A percentile compares a stretch with the other conserved stretches of the same genome.
Evolutionary conservation across 2,888 invertebrate genomes (phyloP).

Genomic region (Scaptomyza flava): DNA sequence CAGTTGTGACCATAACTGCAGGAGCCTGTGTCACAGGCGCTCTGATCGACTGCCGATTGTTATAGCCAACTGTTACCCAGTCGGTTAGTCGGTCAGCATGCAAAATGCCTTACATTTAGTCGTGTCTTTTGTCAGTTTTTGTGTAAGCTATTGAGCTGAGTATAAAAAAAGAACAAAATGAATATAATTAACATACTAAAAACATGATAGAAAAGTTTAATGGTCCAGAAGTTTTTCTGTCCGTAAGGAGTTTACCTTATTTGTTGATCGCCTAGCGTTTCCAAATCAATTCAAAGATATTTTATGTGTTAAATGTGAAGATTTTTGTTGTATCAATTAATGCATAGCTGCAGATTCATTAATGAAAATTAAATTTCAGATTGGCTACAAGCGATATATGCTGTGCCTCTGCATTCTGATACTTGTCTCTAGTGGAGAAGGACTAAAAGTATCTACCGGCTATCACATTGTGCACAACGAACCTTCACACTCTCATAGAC

Average conservation of each 20-base stretch:
- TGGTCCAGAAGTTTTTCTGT: not conserved
- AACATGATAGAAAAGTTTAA: not conserved
- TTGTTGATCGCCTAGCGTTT: not conserved
- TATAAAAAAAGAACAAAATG: not conserved
- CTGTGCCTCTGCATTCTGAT: conserved; percentile 49
- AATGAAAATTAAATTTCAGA: conserved; percentile 40
- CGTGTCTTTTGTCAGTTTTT: conserved; percentile 37
- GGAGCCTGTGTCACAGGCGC: conserved; percentile 38
- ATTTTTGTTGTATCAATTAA: not conserved
- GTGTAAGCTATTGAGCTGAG: not conserved
- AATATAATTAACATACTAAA: not conserved
- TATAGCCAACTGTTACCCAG: conserved; percentile 2
- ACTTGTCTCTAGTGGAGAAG: conserved; percentile 30
- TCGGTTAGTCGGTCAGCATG: conserved; percentile 27
- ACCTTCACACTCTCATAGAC: conserved; percentile 31
- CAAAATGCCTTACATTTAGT: conserved; percentile 55
- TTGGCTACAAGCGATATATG: conserved; percentile 25
- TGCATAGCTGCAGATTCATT: not conserved
- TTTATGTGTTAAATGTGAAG: not conserved
- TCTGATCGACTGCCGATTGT: conserved; percentile 51
- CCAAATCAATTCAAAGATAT: not conserved
- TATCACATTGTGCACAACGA: conserved; percentile 79
- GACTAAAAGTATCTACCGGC: conserved; percentile 70
- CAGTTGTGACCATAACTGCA: conserved; percentile 71
- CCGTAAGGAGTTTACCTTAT: not conserved